A percentile compares a stretch with the other conserved stretches of the same genome.
Evolutionary conservation across 2,888 invertebrate genomes (phyloP).

Genomic region (Drosophila robusta): DNA sequence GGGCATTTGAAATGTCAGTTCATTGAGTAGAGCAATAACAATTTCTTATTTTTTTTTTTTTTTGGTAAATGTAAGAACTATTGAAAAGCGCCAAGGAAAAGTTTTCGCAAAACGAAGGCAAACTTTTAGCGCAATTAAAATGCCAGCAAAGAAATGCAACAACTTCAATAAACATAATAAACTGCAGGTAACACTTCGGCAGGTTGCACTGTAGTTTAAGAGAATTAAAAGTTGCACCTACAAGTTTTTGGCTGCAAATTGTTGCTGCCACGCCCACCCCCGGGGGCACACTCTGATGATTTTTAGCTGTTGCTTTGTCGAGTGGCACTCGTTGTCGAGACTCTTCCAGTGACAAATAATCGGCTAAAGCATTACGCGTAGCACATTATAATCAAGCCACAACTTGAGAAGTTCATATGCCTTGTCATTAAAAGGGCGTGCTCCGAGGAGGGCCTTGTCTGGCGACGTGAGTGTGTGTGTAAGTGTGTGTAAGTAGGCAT

Average conservation of each 20-base stretch:
- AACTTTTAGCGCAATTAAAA: constrained; percentile 1
- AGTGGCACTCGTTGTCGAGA: constrained; percentile 9
- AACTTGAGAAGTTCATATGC: constrained; percentile 45
- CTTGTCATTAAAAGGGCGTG: constrained; percentile 59
- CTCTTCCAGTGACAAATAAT: constrained; percentile 43
- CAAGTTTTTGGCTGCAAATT: constrained; percentile 3
- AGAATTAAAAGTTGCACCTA: neutral
- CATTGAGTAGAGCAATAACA: neutral
- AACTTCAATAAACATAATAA: neutral
- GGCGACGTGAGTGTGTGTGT: constrained; percentile 12
- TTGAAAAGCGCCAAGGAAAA: neutral
- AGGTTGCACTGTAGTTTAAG: neutral
- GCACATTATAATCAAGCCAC: constrained; percentile 53
- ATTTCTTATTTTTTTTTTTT: neutral
- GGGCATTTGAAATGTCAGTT: neutral
- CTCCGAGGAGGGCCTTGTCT: constrained; percentile 22
- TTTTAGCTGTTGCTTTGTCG: constrained; percentile 8
- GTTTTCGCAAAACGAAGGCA: neutral
- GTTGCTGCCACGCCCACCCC: constrained; percentile 1
- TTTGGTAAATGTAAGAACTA: too few relatives aligned
- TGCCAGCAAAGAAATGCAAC: constrained; percentile 2
- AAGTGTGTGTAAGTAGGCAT: constrained; percentile 24
- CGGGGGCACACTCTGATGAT: neutral
- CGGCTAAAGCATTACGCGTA: constrained; percentile 32
- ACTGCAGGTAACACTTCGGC: neutral